Evolutionary conservation across 2,888 invertebrate genomes (phyloP).

Genomic region (Neocrepidodera transversa): DNA sequence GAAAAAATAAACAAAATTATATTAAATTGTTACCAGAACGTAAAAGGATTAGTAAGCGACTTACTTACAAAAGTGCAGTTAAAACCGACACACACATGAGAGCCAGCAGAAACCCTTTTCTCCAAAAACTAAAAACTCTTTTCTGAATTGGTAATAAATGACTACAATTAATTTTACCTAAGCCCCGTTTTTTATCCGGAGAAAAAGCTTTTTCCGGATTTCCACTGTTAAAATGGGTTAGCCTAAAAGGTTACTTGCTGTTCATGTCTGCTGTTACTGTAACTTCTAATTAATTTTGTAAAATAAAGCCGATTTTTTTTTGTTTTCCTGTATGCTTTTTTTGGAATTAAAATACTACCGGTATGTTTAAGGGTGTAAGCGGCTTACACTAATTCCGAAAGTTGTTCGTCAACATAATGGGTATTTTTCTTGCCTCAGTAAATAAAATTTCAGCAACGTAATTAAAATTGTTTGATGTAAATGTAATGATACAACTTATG

Average conservation of each 20-base stretch:
- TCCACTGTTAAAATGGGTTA: constrained; percentile 26
- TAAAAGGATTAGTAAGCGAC: background rate
- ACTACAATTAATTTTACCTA: constrained; percentile 33
- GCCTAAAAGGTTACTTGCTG: constrained; percentile 24
- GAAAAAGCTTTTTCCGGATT: constrained; percentile 31
- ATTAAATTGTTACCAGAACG: background rate
- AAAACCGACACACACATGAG: background rate
- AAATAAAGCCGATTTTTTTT: constrained; percentile 24
- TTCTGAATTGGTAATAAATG: constrained; percentile 33
- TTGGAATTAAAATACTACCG: constrained; percentile 5
- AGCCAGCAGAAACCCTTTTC: constrained; percentile 7
- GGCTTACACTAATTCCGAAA: constrained; percentile 4
- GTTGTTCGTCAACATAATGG: background rate
- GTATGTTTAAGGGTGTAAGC: constrained; percentile 6
- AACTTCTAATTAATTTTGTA: constrained; percentile 32
- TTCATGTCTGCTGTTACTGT: constrained; percentile 22
- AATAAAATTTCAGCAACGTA: no score
- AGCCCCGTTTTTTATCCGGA: constrained; percentile 28
- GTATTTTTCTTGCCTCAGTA: no score
- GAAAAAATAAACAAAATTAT: no score
- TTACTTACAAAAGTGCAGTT: constrained; percentile 1
- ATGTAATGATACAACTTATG: no score
- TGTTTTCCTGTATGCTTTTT: constrained; percentile 20
- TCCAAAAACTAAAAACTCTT: constrained; percentile 9
- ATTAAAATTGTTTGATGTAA: no score